Evolutionary conservation across 2,113 vertebrate species (phyloP).

Genomic region (Aythya baeri): DNA sequence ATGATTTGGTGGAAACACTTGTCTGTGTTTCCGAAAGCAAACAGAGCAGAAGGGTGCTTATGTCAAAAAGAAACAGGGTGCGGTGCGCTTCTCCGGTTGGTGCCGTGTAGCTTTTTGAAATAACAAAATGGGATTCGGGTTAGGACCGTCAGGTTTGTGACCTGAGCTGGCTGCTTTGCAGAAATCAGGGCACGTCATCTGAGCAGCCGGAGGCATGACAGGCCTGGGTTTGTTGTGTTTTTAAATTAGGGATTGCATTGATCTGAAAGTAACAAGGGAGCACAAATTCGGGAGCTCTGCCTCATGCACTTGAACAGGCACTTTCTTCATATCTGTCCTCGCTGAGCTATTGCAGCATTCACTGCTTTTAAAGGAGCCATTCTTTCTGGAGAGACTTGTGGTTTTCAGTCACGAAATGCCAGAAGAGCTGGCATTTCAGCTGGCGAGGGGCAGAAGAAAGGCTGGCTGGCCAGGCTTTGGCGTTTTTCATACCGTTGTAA

Average conservation of each 20-base stretch:
- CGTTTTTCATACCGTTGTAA: neutral
- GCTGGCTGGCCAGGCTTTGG: neutral
- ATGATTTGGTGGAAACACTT: neutral
- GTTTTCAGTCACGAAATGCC: conserved; percentile 31
- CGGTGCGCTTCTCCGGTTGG: neutral
- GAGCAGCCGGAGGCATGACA: neutral
- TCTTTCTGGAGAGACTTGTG: conserved; percentile 44
- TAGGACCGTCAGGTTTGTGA: neutral
- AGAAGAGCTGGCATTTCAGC: conserved; percentile 52
- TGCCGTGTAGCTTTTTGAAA: neutral
- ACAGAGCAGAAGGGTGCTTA: neutral
- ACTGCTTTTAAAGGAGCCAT: conserved; percentile 44
- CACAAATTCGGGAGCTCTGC: conserved; percentile 21
- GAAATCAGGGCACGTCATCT: neutral
- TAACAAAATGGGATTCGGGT: neutral
- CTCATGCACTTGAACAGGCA: conserved; percentile 14
- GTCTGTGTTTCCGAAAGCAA: neutral
- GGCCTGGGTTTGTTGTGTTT: conserved; percentile 12
- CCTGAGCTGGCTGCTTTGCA: neutral
- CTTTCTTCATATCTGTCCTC: conserved; percentile 30
- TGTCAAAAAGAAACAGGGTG: neutral
- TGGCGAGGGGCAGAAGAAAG: conserved; percentile 32
- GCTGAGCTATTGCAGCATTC: conserved; percentile 42
- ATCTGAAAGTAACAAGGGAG: neutral
- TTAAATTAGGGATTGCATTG: neutral